Evolutionary conservation across 2,113 vertebrate species (phyloP).

Genomic region (Hippopotamus amphibius): DNA sequence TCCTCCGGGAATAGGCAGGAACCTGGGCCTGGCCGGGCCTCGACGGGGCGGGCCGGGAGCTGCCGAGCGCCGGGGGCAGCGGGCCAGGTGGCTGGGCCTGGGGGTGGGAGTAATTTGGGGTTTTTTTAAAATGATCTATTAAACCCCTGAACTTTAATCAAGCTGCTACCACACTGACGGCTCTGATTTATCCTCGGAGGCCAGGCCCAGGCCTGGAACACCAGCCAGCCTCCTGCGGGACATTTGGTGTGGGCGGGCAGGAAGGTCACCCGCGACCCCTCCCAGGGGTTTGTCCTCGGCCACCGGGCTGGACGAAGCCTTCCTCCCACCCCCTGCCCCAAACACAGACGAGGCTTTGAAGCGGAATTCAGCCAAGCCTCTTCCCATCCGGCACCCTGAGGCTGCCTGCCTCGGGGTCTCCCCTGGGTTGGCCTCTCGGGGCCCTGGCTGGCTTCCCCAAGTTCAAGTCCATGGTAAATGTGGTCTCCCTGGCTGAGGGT

Average conservation of each 20-base stretch:
- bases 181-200: slow-evolving; percentile 92
- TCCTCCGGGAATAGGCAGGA: slow-evolving; percentile 99
- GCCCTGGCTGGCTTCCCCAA: slow-evolving; percentile 66
- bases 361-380: slow-evolving; percentile 74
- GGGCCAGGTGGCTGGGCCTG: slow-evolving; percentile 96
- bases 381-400: slow-evolving; percentile 74
- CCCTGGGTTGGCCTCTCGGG: slow-evolving; percentile 63
- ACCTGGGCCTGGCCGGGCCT: slow-evolving; percentile 95
- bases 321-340: slow-evolving; percentile 13
- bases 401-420: slow-evolving; percentile 60
- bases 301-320: slow-evolving; percentile 52
- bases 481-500: slow-evolving; percentile 53
- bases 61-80: slow-evolving; percentile 95
- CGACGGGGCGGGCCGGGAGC: slow-evolving; percentile 92
- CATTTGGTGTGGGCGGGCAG: neutral
- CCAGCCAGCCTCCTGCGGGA: neutral
- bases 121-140: slow-evolving; percentile 98
- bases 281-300: neutral
- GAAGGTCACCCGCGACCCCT: neutral
- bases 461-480: slow-evolving; percentile 45
- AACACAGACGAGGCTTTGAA: slow-evolving; percentile 74
- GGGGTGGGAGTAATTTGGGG: slow-evolving; percentile 94
- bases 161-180: slow-evolving; percentile 96
- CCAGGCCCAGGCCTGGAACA: slow-evolving; percentile 73
- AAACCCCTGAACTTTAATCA: slow-evolving; percentile 99